These are phyloP conservation scores for Eolophus roseicapilla DNA, from an alignment of 2,113 vertebrate genomes.

Conservation along the genomic window DNA sequence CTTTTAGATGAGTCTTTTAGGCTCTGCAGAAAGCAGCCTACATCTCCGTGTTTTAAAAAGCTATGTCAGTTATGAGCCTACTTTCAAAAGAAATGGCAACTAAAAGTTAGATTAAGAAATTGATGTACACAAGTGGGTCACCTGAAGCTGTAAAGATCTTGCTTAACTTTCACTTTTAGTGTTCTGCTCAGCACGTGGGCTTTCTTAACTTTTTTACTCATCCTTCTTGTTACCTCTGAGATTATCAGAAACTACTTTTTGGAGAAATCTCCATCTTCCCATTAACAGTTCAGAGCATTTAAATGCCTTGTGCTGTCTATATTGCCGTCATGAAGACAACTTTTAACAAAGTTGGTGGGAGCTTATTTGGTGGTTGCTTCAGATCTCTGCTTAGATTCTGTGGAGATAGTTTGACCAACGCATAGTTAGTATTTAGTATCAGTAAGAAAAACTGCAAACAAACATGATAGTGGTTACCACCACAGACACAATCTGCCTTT, in stretches of 20 bases:
- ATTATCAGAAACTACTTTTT: not conserved
- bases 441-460: not conserved
- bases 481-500: not conserved
- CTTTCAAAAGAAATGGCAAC: not conserved
- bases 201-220: not conserved
- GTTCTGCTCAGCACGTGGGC: not conserved
- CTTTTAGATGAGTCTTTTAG: not conserved
- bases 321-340: rapidly evolving
- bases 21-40: not conserved
- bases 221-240: not conserved
- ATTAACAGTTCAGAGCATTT: not conserved
- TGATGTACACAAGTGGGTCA: not conserved
- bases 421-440: not conserved
- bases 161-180: not conserved
- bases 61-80: not conserved
- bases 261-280: not conserved
- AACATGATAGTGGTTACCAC: not conserved
- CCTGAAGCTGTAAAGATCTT: not conserved
- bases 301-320: not conserved
- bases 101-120: not conserved
- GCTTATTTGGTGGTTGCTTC: not conserved
- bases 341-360: not conserved
- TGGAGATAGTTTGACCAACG: not conserved
- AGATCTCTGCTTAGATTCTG: not conserved
- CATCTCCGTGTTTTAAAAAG: not conserved